Conservation (phyloP, 2,888 invertebrate genomes). For the Rhyacophila evoluta region DNA sequence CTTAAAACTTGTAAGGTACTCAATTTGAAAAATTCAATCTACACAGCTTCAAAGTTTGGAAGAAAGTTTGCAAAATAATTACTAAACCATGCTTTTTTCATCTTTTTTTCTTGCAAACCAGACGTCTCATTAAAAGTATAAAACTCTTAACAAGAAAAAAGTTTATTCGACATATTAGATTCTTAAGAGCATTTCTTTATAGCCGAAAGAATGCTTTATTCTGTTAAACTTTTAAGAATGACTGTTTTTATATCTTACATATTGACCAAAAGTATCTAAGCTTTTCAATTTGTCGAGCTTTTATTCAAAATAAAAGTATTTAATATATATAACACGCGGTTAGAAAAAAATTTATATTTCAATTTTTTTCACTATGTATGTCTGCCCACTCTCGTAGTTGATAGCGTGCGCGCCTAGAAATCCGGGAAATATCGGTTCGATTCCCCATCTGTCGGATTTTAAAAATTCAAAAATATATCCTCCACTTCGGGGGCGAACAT, state of each 20-base stretch:
- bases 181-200: background rate
- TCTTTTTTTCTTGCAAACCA: background rate
- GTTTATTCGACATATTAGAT: conserved; percentile 1
- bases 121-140: background rate
- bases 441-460: too few species aligned
- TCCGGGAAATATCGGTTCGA: too few species aligned
- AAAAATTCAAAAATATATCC: too few species aligned
- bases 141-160: conserved; percentile 10
- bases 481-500: too few species aligned
- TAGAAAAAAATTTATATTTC: too few species aligned
- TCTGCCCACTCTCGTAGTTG: too few species aligned
- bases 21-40: background rate
- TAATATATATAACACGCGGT: too few species aligned
- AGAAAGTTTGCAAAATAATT: background rate
- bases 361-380: too few species aligned
- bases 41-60: background rate
- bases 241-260: conserved; percentile 4
- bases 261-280: background rate
- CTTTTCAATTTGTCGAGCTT: too few species aligned
- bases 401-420: too few species aligned
- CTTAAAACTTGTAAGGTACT: too few species aligned
- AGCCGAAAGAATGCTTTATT: conserved; percentile 25
- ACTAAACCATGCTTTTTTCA: background rate
- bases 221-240: background rate
- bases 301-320: too few species aligned